Conservation (phyloP, 2,113 vertebrate genomes). For the Pan paniscus region DNA sequence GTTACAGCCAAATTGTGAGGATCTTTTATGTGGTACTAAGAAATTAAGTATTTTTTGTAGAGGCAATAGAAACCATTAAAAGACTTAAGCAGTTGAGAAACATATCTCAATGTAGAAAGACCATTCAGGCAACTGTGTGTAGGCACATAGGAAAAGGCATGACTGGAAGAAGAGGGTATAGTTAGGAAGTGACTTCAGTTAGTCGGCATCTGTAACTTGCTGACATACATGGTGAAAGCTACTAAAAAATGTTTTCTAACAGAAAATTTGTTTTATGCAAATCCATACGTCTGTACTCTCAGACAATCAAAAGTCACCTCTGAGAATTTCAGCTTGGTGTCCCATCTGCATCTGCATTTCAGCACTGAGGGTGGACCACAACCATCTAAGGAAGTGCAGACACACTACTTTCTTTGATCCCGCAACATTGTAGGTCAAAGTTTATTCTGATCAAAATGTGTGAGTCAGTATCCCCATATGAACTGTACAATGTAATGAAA, state of each 20-base stretch:
- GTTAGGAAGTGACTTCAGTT: background rate
- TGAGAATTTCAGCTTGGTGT: background rate
- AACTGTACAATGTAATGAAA: background rate
- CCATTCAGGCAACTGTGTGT: background rate
- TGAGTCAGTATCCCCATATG: background rate
- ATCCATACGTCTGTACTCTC: background rate
- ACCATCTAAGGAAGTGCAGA: background rate
- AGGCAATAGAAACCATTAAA: background rate
- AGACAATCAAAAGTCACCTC: background rate
- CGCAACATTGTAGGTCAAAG: background rate
- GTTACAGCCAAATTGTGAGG: background rate
- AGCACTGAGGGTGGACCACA: background rate
- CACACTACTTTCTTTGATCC: background rate
- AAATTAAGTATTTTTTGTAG: background rate
- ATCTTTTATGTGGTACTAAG: background rate
- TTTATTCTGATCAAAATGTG: background rate
- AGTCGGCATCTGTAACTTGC: background rate
- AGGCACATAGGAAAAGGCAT: background rate
- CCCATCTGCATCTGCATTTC: background rate
- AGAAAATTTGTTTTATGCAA: slow-evolving; percentile 1
- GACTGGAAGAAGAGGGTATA: background rate
- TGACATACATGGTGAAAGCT: background rate
- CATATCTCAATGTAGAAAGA: background rate
- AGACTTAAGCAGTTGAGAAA: background rate
- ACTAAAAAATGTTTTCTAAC: background rate